Percentiles rank a stretch among this genome's conserved stretches.
These are phyloP conservation scores for Drosophila seclusa DNA, from an alignment of 2,888 invertebrate genomes.

Conservation along the genomic window DNA sequence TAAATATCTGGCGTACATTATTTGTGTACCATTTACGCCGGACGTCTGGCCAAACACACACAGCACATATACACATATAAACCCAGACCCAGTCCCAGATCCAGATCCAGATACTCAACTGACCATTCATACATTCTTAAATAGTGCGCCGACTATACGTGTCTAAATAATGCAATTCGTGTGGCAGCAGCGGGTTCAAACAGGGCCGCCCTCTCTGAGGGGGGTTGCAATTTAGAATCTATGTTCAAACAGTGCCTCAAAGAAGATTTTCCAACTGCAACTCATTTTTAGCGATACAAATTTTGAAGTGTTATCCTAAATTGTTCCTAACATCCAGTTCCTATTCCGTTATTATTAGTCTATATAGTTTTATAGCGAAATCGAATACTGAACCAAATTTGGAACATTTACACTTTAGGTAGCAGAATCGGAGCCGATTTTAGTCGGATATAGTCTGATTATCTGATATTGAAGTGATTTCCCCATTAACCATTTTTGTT, in stretches of 20 bases:
- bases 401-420: neutral
- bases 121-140: neutral
- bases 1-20: conserved; percentile 50
- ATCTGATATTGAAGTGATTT: neutral
- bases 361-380: no score
- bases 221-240: accelerated
- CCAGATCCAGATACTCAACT: neutral
- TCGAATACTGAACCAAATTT: neutral
- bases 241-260: neutral
- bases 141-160: neutral
- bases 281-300: neutral
- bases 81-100: neutral
- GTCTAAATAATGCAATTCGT: conserved; percentile 26
- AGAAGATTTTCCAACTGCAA: neutral
- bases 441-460: neutral
- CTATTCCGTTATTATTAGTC: no score
- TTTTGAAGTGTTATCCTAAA: accelerated
- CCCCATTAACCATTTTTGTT: neutral
- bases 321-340: neutral
- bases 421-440: no score
- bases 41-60: conserved; percentile 38
- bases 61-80: no score
- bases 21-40: conserved; percentile 8
- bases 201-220: conserved; percentile 1
- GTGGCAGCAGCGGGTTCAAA: conserved; percentile 18